Evolutionary conservation across 1,140 invertebrate species (phyloP), one percentile per base, ranked within the genome.

Genomic region (Papilio machaon): DNA sequence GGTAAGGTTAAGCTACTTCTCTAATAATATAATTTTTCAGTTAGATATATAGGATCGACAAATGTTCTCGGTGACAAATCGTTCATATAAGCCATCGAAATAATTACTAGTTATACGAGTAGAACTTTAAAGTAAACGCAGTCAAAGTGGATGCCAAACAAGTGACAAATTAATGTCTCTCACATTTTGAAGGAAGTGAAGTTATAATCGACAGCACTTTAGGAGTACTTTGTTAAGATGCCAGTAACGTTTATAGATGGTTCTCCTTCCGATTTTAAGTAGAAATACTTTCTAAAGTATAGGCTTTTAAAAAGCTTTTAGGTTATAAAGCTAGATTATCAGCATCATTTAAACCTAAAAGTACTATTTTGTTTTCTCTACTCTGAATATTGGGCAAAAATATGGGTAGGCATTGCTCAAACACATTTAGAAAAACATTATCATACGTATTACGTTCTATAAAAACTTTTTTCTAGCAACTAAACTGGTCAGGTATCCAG

Each of bases 201-300:
- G 52, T 75, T 75, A 52, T 49, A 75, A 75, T 19, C 73, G 73
- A 75, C 73, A 75, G 73, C 73, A 75, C 73, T 75, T 52, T 52
- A 75, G 49, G 0, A 75, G 73, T 49, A 75, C 73, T 75, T 49
- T 47, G 73, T 30, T 54, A 30, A 75, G 73, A 30, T n/a, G 19
- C 19, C 19, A 19, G 15, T 73, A 73, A 46, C 46, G 15, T n/a
- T 46, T 73, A 73, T 46, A 46, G 70, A 73, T 73, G 38, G 64
- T 10, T 67, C 35, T 67, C 23, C 64, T 67, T 38, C 64, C 11
- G 64, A 67, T 35, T 70, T 35, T 35, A 70, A 17, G 60, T 15
- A 30, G 15, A 19, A 38, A 70, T 35, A 38, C 64, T 70, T 70
- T 23, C 17, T 35, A 35, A 70, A 70, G 11, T 38, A 30, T 64